phyloP scores from a whole-genome alignment of 2,888 invertebrate genomes.

The Prenolepis imparis region DNA sequence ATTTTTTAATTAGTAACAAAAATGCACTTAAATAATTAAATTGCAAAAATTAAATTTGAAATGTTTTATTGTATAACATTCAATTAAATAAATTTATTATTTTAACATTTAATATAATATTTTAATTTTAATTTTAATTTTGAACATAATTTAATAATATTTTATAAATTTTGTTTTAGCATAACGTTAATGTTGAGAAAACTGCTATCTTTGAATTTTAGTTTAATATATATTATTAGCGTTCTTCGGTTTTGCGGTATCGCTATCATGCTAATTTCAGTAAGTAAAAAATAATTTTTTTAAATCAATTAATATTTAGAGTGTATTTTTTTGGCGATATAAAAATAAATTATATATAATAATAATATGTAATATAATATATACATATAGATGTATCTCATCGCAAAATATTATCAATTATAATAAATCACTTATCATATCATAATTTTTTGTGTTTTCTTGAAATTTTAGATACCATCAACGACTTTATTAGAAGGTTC shows the following conservation, averaged over 20 bases:
- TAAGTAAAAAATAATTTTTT: conserved; percentile 52
- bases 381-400: not conserved
- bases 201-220: conserved; percentile 67
- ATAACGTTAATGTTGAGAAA: conserved; percentile 55
- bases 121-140: not conserved
- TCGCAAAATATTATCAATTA: not conserved
- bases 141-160: not conserved
- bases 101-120: not conserved
- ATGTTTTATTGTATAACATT: not conserved
- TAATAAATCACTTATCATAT: not conserved
- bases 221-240: conserved; percentile 67
- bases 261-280: conserved; percentile 67
- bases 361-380: too few species aligned
- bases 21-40: not conserved
- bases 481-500: not conserved
- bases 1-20: not conserved
- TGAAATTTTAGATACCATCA: conserved; percentile 17
- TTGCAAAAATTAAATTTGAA: not conserved
- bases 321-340: not conserved
- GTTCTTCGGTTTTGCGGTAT: conserved; percentile 73
- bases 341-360: not conserved
- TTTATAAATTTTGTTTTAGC: conserved; percentile 19
- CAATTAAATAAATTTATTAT: not conserved
- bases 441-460: not conserved
- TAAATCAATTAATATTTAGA: not conserved